phyloP scores from a whole-genome alignment of 2,797 vertebrate genomes.

The Serranus cabrilla region DNA sequence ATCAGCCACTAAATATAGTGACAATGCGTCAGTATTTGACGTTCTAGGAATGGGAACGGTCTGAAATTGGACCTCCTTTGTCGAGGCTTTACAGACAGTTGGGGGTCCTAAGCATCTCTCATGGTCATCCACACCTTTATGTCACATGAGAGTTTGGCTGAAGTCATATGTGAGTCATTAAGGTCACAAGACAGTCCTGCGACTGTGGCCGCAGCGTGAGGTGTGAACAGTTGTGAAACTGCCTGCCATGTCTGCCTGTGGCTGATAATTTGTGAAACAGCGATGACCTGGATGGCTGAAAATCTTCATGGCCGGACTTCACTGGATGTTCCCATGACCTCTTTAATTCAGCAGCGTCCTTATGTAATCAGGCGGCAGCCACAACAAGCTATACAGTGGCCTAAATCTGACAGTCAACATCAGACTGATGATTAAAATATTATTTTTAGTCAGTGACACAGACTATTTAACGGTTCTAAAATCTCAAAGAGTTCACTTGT shows the following conservation, averaged over 20 bases:
- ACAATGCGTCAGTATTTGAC: too few species aligned
- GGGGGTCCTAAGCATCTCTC: not conserved
- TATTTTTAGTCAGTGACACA: not conserved
- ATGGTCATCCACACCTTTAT: not conserved
- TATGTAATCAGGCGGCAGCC: not conserved
- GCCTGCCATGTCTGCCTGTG: not conserved
- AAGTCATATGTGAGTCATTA: slow-evolving; percentile 26
- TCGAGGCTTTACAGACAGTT: not conserved
- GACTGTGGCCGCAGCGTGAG: slow-evolving; percentile 1
- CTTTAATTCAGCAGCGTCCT: not conserved
- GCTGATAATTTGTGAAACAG: slow-evolving; percentile 30
- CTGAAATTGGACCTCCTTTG: too few species aligned
- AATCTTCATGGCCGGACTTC: slow-evolving; percentile 4
- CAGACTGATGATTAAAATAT: slow-evolving; percentile 2
- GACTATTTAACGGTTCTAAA: not conserved
- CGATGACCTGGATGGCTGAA: slow-evolving; percentile 27
- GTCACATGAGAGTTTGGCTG: not conserved
- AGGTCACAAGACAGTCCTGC: slow-evolving; percentile 12
- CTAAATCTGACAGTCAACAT: slow-evolving; percentile 6
- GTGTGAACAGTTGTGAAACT: slow-evolving; percentile 36
- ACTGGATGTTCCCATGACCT: slow-evolving; percentile 23
- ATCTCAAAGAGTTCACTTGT: not conserved
- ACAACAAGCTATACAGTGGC: not conserved
- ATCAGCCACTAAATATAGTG: too few species aligned
- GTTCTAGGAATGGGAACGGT: too few species aligned